Conservation (phyloP, 2,113 vertebrate genomes). For the Indicator indicator region DNA sequence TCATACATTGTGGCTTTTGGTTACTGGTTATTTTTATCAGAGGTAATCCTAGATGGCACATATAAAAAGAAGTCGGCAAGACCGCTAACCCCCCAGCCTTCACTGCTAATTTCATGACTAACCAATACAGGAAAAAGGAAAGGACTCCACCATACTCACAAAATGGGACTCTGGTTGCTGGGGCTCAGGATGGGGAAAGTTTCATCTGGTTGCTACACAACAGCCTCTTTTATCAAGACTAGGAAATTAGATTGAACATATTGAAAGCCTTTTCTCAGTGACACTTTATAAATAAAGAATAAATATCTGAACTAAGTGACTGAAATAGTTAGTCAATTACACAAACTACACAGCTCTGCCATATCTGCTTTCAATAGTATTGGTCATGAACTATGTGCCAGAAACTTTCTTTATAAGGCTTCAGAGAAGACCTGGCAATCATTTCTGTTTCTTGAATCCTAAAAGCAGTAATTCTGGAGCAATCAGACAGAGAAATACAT, state of each 20-base stretch:
- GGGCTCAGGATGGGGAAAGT: background rate
- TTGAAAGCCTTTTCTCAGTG: background rate
- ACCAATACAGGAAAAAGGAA: slow-evolving; percentile 13
- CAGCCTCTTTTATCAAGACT: background rate
- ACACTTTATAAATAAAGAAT: background rate
- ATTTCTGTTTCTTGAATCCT: background rate
- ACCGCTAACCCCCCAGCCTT: background rate
- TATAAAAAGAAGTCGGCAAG: background rate
- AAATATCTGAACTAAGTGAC: background rate
- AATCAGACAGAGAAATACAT: slow-evolving; percentile 2
- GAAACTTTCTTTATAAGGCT: background rate
- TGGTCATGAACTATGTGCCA: background rate
- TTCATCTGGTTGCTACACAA: background rate
- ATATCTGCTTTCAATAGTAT: background rate
- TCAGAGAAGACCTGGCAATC: slow-evolving; percentile 15
- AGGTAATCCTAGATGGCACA: background rate
- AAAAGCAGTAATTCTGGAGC: background rate
- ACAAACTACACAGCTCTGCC: background rate
- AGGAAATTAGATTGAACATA: background rate
- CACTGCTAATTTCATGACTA: slow-evolving; percentile 25
- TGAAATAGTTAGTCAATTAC: background rate
- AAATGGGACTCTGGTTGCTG: slow-evolving; percentile 15
- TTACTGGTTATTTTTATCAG: slow-evolving; percentile 2
- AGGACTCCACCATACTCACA: background rate
- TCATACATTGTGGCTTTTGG: background rate